phyloP scores from a whole-genome alignment of 2,113 vertebrate species.

The Prunella himalayana region DNA sequence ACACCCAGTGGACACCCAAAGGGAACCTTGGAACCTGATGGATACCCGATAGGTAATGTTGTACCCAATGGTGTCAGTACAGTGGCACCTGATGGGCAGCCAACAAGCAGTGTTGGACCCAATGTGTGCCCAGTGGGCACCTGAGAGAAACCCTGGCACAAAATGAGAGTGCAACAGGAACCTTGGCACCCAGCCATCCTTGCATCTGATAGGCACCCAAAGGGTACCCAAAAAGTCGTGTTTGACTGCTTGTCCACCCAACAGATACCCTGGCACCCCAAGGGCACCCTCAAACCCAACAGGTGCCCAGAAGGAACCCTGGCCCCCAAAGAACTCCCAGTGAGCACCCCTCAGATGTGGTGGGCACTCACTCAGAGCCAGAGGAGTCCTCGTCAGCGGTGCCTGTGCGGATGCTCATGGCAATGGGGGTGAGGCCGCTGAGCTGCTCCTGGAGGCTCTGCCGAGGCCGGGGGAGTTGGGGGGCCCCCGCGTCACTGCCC shows the following conservation, averaged over 20 bases:
- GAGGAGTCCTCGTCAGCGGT: slow-evolving; percentile 89
- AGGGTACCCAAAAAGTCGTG: not conserved
- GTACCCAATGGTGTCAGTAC: not conserved
- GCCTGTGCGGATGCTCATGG: slow-evolving; percentile 85
- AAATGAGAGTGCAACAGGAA: not conserved
- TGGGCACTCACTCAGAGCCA: slow-evolving; percentile 89
- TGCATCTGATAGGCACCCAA: not conserved
- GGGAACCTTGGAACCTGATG: not conserved
- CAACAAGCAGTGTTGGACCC: not conserved
- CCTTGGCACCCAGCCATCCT: not conserved
- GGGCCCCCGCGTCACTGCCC: slow-evolving; percentile 58
- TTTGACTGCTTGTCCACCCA: not conserved
- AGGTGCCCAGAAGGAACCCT: not conserved
- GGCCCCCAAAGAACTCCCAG: not conserved
- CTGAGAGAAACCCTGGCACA: not conserved
- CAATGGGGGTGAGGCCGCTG: slow-evolving; percentile 79
- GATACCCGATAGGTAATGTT: not conserved
- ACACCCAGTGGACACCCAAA: not conserved
- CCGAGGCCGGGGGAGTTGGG: slow-evolving; percentile 26
- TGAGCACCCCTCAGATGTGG: not conserved
- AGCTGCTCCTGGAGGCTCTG: slow-evolving; percentile 75
- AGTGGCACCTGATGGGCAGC: not conserved
- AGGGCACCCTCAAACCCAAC: not conserved
- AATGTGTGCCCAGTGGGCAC: not conserved
- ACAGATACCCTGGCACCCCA: not conserved